These are phyloP conservation scores for Diplosoma virens DNA, from an alignment of 23 tunicate genomes.

Conservation along the genomic window DNA sequence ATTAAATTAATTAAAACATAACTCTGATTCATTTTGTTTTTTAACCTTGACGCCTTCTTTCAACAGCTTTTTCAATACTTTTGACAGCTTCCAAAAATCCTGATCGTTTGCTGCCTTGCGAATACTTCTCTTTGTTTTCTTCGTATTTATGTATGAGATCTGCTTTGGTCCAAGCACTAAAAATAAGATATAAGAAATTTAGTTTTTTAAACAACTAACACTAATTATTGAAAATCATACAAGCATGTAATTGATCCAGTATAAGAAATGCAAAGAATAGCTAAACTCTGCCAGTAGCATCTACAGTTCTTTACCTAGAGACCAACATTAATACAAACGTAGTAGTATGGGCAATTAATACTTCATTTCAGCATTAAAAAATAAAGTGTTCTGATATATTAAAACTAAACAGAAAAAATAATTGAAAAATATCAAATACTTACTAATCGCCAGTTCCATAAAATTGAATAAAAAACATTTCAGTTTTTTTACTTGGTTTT, in stretches of 20 bases:
- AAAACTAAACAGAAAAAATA: too few species aligned
- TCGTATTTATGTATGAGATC: constrained; percentile 59
- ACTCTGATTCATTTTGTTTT: neutral
- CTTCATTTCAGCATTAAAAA: too few species aligned
- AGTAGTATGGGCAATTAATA: too few species aligned
- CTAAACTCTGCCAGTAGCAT: too few species aligned
- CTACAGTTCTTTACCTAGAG: too few species aligned
- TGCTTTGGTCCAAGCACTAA: constrained; percentile 89
- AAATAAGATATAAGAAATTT: neutral
- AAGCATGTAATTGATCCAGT: too few species aligned
- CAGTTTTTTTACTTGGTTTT: constrained; percentile 72
- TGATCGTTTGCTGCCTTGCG: constrained; percentile 36
- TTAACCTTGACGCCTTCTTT: constrained; percentile 49
- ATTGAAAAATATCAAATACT: too few species aligned
- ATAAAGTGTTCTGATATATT: too few species aligned
- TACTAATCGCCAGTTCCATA: constrained; percentile 90
- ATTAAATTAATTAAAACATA: neutral
- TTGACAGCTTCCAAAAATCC: constrained; percentile 71
- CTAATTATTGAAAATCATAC: too few species aligned
- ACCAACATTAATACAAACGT: too few species aligned
- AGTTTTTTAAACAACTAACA: too few species aligned
- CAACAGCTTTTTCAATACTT: constrained; percentile 57
- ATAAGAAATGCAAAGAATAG: too few species aligned
- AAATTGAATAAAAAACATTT: constrained; percentile 64
- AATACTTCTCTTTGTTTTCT: constrained; percentile 54